Conservation (phyloP, 2,113 vertebrate genomes). For the Pseudorhombus dupliciocellatus region DNA sequence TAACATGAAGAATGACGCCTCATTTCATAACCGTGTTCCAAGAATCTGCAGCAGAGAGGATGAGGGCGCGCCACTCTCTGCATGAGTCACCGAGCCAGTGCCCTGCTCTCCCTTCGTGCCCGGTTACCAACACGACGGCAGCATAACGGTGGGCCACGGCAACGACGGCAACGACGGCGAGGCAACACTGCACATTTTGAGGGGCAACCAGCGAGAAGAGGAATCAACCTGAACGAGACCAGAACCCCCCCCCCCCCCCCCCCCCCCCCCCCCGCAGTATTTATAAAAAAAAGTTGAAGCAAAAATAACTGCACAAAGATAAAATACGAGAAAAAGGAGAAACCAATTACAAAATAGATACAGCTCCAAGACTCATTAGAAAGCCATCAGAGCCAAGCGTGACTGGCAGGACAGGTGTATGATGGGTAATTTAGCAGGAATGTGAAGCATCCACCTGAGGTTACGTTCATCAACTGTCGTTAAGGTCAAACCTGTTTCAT, state of each 20-base stretch:
- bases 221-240: too few species aligned
- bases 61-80: slow-evolving; percentile 17
- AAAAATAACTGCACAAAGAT: neutral
- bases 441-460: neutral
- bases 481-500: slow-evolving; percentile 42
- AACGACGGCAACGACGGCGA: too few species aligned
- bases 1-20: neutral
- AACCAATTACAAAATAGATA: neutral
- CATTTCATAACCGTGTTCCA: neutral
- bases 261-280: too few species aligned
- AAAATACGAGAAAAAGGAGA: neutral
- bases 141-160: slow-evolving; percentile 25
- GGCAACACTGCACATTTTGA: too few species aligned
- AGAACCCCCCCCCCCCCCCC: too few species aligned
- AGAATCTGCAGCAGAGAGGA: neutral
- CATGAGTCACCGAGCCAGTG: slow-evolving; percentile 53
- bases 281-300: neutral
- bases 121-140: slow-evolving; percentile 61
- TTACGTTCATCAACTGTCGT: neutral
- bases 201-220: too few species aligned
- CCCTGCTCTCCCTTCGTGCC: neutral
- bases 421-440: neutral
- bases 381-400: neutral
- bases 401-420: neutral
- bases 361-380: neutral